Evolutionary conservation across 2,888 invertebrate genomes (phyloP), one percentile per base, ranked within the genome.

Genomic region (Taphrorychus bicolor): DNA sequence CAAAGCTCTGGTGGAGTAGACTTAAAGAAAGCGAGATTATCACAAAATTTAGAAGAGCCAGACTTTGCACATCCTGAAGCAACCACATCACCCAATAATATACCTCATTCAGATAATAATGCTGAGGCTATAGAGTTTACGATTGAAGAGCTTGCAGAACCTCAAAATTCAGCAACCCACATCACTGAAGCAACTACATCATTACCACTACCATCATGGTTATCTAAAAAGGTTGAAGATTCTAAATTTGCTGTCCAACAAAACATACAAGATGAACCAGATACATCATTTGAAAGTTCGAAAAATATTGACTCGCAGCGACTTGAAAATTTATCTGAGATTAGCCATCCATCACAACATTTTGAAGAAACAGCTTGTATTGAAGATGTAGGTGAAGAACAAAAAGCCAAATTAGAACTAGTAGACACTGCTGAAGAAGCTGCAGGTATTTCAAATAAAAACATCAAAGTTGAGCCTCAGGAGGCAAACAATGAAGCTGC

Each of bases 11-110:
- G 7, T 11, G 42, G 21, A 18, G 24, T 11, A 45, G 40, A 59
- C 11, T 2, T 52, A 14, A 65, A 65, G 54, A 53, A 42, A 21
- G 54, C 59, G 18, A 45, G 21, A 45, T 48, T 65, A 3, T 51
- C 58, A 2, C 9, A n/a, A n/a, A n/a, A n/a, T n/a, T 32, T 32
- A 11, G 32, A 32, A 32, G 11, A 32, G 32, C 32, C 32, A 7
- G 1, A 3, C 9, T 32, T 11, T 9, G 1, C 32, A 32, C 32
- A 3, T 32, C 32, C 32, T 32, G n/a, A n/a, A n/a, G n/a, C n/a
- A n/a, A n/a, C n/a, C n/a, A n/a, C n/a, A n/a, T n/a, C n/a, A n/a
- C n/a, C n/a, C n/a, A n/a, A n/a, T n/a, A n/a, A n/a, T n/a, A n/a
- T n/a, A n/a, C n/a, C n/a, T n/a, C n/a, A n/a, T n/a, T n/a, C n/a